phyloP scores from a whole-genome alignment of 1,140 invertebrate genomes.

The Pachyrhynchus sulphureomaculatus region DNA sequence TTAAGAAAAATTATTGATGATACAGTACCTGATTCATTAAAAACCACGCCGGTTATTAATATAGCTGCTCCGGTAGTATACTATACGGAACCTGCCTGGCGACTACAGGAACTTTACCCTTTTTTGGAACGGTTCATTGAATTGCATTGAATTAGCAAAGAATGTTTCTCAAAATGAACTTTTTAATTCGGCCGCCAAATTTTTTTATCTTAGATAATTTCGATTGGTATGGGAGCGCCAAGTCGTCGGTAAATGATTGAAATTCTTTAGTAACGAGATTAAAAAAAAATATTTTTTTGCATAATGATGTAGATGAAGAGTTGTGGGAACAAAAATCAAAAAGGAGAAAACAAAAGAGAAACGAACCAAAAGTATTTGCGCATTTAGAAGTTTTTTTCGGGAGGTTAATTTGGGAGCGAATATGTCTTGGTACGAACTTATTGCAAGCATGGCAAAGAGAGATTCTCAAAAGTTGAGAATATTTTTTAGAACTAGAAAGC shows the following conservation, averaged over 20 bases:
- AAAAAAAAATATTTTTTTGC: constrained; percentile 38
- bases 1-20: too few species aligned
- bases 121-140: constrained; percentile 17
- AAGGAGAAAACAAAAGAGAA: constrained; percentile 42
- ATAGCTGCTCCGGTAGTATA: too few species aligned
- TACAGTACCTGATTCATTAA: too few species aligned
- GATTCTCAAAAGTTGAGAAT: too few species aligned
- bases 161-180: background rate
- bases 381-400: constrained; percentile 41
- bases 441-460: too few species aligned
- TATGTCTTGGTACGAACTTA: too few species aligned
- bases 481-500: too few species aligned
- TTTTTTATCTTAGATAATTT: constrained; percentile 43
- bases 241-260: constrained; percentile 33
- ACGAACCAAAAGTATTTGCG: constrained; percentile 38
- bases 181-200: constrained; percentile 31
- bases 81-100: too few species aligned
- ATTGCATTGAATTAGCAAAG: background rate
- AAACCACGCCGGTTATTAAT: too few species aligned
- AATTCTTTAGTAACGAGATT: constrained; percentile 28
- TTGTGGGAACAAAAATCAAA: constrained; percentile 41
- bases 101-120: background rate
- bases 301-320: constrained; percentile 41
- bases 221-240: constrained; percentile 40
- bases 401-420: too few species aligned